phyloP scores from a whole-genome alignment of 2,888 invertebrate genomes.

The Pseudolycoriella hygida region DNA sequence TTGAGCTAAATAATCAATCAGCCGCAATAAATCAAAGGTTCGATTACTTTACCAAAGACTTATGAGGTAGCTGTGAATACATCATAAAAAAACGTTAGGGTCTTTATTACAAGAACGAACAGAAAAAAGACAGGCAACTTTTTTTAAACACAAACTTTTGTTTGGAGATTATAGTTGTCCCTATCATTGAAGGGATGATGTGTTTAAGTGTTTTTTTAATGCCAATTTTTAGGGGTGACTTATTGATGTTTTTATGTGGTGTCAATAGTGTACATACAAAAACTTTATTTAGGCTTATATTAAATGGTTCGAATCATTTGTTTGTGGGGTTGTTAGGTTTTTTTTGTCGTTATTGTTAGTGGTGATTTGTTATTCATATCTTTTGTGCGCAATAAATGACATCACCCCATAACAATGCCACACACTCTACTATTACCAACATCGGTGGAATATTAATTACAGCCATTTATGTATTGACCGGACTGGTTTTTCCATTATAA shows the following conservation, averaged over 20 bases:
- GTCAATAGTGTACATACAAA: not conserved
- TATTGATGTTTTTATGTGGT: slow-evolving; percentile 1
- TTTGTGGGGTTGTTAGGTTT: not conserved
- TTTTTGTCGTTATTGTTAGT: not conserved
- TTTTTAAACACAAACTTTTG: not conserved
- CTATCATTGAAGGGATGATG: not conserved
- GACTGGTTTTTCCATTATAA: too few relatives aligned
- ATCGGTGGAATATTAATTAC: too few relatives aligned
- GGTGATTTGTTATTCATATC: not conserved
- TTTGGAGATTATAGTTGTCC: not conserved
- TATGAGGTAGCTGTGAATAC: too few relatives aligned
- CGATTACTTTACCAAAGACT: not conserved
- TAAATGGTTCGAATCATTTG: not conserved
- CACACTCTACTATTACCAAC: too few relatives aligned
- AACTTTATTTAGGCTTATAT: not conserved
- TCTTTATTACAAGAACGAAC: too few relatives aligned
- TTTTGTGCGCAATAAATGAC: not conserved
- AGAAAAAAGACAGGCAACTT: too few relatives aligned
- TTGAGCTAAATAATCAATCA: not conserved
- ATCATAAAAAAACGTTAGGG: too few relatives aligned
- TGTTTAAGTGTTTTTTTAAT: not conserved
- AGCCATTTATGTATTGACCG: too few relatives aligned
- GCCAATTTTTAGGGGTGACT: slow-evolving; percentile 1
- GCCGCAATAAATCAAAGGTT: not conserved
- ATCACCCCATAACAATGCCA: too few relatives aligned